Evolutionary conservation across 2,113 vertebrate genomes (phyloP).

Genomic region (Hydrochoerus hydrochaeris): DNA sequence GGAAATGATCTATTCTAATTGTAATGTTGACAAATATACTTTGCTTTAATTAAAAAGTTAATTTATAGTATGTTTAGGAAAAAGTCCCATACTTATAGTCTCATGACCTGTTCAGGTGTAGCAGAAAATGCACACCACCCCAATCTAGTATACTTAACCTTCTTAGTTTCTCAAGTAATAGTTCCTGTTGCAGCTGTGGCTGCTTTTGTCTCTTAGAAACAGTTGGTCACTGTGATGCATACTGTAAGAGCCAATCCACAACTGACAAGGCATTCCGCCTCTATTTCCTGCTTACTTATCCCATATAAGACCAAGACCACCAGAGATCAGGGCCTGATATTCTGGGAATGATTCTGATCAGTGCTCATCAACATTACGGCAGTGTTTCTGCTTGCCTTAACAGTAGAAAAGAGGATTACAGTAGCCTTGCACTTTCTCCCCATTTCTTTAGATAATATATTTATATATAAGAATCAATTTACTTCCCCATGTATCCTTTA

Average conservation of each 20-base stretch:
- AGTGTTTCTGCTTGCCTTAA: not conserved
- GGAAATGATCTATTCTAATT: not conserved
- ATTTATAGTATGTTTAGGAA: not conserved
- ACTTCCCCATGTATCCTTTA: not conserved
- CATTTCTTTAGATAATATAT: not conserved
- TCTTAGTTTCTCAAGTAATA: not conserved
- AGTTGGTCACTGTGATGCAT: not conserved
- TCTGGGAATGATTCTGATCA: not conserved
- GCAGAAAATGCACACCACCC: not conserved
- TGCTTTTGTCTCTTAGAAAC: not conserved
- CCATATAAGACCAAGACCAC: too few relatives aligned
- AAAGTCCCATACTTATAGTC: not conserved
- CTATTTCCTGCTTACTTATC: too few relatives aligned
- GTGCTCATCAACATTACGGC: not conserved
- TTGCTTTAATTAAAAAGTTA: not conserved
- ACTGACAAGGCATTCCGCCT: too few relatives aligned
- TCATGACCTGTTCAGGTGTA: not conserved
- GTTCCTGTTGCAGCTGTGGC: not conserved
- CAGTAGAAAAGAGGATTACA: not conserved
- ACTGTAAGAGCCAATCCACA: too few relatives aligned
- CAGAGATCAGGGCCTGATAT: not conserved
- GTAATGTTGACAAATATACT: not conserved
- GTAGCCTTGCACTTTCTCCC: not conserved
- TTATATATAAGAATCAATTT: slow-evolving; percentile 30
- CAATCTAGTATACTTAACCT: not conserved